Conservation (phyloP, 2,888 invertebrate species). For the Protodeltote pygarga region DNA sequence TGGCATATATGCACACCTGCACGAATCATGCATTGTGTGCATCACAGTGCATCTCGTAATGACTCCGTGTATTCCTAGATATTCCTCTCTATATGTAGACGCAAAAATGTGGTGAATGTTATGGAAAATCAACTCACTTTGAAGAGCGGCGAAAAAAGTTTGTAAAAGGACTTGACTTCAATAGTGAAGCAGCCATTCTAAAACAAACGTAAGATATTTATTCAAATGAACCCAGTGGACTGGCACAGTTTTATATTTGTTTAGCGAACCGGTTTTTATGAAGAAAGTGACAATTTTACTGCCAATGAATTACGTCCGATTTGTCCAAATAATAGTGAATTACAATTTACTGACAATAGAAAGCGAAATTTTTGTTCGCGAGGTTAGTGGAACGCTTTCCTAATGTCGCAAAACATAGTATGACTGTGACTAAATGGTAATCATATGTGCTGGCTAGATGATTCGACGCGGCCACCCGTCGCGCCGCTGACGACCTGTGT, state of each 20-base stretch:
- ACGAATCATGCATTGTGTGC: slow-evolving; percentile 45
- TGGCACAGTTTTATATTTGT: slow-evolving; percentile 15
- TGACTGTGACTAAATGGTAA: slow-evolving; percentile 67
- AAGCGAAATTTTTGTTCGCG: slow-evolving; percentile 67
- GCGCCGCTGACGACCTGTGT: slow-evolving; percentile 18
- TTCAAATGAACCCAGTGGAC: slow-evolving; percentile 9
- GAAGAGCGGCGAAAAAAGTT: background rate
- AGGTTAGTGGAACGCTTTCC: slow-evolving; percentile 72
- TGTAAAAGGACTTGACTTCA: slow-evolving; percentile 4
- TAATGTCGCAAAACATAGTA: slow-evolving; percentile 58
- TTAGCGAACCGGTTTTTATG: slow-evolving; percentile 39
- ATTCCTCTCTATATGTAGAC: slow-evolving; percentile 8
- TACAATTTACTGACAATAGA: slow-evolving; percentile 60
- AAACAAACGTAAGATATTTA: slow-evolving; percentile 1
- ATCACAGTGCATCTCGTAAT: slow-evolving; percentile 41
- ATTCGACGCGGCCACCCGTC: slow-evolving; percentile 57
- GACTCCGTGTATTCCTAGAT: slow-evolving; percentile 39
- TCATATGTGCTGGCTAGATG: slow-evolving; percentile 40
- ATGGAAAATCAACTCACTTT: slow-evolving; percentile 9
- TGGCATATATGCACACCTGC: slow-evolving; percentile 37
- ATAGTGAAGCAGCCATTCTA: slow-evolving; percentile 2
- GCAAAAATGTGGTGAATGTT: slow-evolving; percentile 25
- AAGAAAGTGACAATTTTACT: slow-evolving; percentile 42
- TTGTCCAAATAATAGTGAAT: slow-evolving; percentile 29
- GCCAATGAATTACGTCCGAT: slow-evolving; percentile 38